Evolutionary conservation across 2,113 vertebrate genomes (phyloP), one percentile per base, ranked within the genome.

Genomic region (Benitochromis conjunctus): DNA sequence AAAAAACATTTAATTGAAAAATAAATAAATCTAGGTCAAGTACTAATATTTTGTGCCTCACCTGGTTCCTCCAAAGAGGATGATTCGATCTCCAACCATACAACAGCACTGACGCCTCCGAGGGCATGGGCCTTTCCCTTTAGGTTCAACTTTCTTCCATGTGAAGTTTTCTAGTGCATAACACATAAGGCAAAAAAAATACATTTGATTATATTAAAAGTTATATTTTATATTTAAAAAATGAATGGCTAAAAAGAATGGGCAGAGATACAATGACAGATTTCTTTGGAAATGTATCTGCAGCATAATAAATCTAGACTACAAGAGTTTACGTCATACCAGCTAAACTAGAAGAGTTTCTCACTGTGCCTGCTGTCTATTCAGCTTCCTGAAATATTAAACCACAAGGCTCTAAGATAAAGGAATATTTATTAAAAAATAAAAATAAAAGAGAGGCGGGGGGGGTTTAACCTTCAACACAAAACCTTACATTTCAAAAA

Each of bases 11-110:
- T 69, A 43, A 43, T 16, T 43, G 19, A 66, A 69, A 41, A 78
- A 38, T 34, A 48, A 9, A 13, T 58, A 78, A 53, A 54, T 38
- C 4, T 51, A 31, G 46, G 13, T 62, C 5, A 62, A 51, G 8
- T 19, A 38, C 8, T 53, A 54, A 84, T 56, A 60, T 86, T 13
- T 74, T 83, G 6, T 46, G 19, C 24, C 92, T 96, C 89, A 99
- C 98, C 98, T 99, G 94, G 98, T 99, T 91, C 98, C 98, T 91
- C 99, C 98, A 88, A 99, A 99, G 57, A 99, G 97, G 86, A 99
- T 97, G 88, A 99, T 99, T 92, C 97, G 98, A 94, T 99, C 98
- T 81, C 98, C 98, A 38, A 99, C 97, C 95, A 99, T 98, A 93
- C 98, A 99, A 92, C 98, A 99, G 95, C 99, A 99, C 93, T 99